A percentile compares a stretch with the other conserved stretches of the same genome.
phyloP scores from a whole-genome alignment of 2,888 invertebrate genomes.

The Epirrhoe tristata region DNA sequence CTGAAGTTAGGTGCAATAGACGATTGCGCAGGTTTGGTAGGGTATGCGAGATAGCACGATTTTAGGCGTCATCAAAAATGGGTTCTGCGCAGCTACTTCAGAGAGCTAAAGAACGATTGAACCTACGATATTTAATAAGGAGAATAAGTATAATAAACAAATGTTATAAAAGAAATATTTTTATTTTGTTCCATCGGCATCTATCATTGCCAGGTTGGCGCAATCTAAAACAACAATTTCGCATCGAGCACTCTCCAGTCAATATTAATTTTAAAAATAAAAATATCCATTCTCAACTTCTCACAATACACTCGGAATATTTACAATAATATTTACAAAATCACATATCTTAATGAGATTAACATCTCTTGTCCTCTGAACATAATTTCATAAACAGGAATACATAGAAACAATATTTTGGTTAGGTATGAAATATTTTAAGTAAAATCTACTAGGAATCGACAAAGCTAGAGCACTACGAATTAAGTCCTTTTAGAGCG shows the following conservation, averaged over 20 bases:
- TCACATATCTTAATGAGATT: slow-evolving; percentile 38
- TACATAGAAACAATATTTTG: slow-evolving; percentile 14
- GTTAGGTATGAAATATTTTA: slow-evolving; percentile 1
- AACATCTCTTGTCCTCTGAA: slow-evolving; percentile 28
- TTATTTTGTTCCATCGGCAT: slow-evolving; percentile 69
- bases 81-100: no score
- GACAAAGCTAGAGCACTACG: not conserved
- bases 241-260: slow-evolving; percentile 33
- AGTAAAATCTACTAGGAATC: slow-evolving; percentile 15
- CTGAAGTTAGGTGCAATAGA: no score
- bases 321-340: slow-evolving; percentile 40
- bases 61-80: no score
- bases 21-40: no score
- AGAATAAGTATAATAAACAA: slow-evolving; percentile 46
- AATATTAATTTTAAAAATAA: slow-evolving; percentile 37
- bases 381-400: slow-evolving; percentile 34
- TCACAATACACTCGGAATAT: slow-evolving; percentile 37
- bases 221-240: slow-evolving; percentile 37
- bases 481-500: no score
- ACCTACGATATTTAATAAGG: not conserved
- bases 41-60: no score
- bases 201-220: slow-evolving; percentile 48
- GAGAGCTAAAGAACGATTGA: no score
- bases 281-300: slow-evolving; percentile 38
- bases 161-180: slow-evolving; percentile 75